Evolutionary conservation across 2,888 invertebrate species (phyloP), one percentile per base, ranked within the genome.

Genomic region (Nomada hirtipes): DNA sequence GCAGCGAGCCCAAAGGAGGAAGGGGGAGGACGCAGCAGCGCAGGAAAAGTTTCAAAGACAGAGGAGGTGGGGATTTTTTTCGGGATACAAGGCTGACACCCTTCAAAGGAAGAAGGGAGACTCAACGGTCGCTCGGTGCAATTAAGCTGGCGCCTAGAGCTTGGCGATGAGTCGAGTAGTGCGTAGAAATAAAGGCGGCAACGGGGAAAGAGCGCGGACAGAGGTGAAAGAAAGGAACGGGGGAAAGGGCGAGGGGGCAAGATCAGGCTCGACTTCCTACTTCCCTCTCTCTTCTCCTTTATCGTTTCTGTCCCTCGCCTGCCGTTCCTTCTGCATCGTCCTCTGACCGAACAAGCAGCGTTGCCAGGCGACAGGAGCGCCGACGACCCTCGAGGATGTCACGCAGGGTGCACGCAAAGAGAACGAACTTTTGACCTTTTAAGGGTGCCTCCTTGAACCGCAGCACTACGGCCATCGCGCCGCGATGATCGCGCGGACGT

Each of bases 361-460:
- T 90, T 90, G 90, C 90, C 82, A 86, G 70, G 90, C 90, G 86
- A 90, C 90, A 86, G 81, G 77, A 78, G 80, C 71, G 67, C 80
- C 79, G 64, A 65, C 83, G 74, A 87, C 88, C 88, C 90, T 88
- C 88, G 83, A 90, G 88, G 89, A 90, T 88, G 85, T 86, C 82
- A 83, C 73, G 83, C 79, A 83, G 82, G 67, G 79, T 79, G 76
- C 79, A 86, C 82, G 82, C 88, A 80, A 86, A 83, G 83, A 86
- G 86, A 85, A 87, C 84, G 86, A 91, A 91, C 90, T 91, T 90
- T 91, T 90, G 91, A 92, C 92, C 91, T 91, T 92, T 91, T 87
- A 76, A 91, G 88, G 85, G 87, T 83, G 63, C 79, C 82, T 79
- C 84, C 71, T 85, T 79, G 80, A 89, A 84, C 75, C 79, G 65